Evolutionary conservation across 1,140 invertebrate species (phyloP), one percentile per base, ranked within the genome.

Genomic region (Drosophila murphyi): DNA sequence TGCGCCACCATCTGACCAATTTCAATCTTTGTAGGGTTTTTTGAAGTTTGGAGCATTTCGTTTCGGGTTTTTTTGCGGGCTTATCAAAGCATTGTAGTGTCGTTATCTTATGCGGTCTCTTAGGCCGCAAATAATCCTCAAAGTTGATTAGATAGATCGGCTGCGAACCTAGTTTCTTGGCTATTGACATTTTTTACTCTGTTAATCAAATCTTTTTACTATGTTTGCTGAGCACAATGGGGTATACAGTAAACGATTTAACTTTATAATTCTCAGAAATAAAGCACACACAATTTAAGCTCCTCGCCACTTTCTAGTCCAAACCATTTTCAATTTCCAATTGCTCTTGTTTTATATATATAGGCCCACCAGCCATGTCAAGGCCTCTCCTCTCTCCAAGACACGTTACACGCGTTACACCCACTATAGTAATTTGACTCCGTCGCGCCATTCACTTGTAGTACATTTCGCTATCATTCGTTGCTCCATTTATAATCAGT

Each of bases 41-140:
- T 29, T 34, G 37, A n/a, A 64, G 20, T 32, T 43, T 60, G 3
- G 1, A 20, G 20, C 41, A 60, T 20, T 54, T 60, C 2, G 28
- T 39, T 20, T 8, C 28, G 20, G 0, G 57, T 20, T 54, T 50
- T 12, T 45, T 0, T 20, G 20, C 20, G 5, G 70, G 59, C 5
- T 12, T 64, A 5, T 57, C 31, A 2, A 88, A 83, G 5, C 59
- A 61, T 32, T 89, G 80, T n/a, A 89, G 61, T 2, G 63, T 47
- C 10, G 65, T 64, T 5, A 51, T 62, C 5, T 80, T 71, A 0
- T 41, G 60, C 3, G 47, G 37, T 10, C 64, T 45, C 7, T 68
- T 91, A 0, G 83, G 83, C 10, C 52, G 70, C 3, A 91, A 52
- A 68, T 91, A 91, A 5, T 72, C 48, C 34, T 91, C 88, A 68